Percentiles rank a stretch among this genome's conserved stretches.
phyloP scores from a whole-genome alignment of 2,888 invertebrate species.

The Ashinkailepas kermadecensis region DNA sequence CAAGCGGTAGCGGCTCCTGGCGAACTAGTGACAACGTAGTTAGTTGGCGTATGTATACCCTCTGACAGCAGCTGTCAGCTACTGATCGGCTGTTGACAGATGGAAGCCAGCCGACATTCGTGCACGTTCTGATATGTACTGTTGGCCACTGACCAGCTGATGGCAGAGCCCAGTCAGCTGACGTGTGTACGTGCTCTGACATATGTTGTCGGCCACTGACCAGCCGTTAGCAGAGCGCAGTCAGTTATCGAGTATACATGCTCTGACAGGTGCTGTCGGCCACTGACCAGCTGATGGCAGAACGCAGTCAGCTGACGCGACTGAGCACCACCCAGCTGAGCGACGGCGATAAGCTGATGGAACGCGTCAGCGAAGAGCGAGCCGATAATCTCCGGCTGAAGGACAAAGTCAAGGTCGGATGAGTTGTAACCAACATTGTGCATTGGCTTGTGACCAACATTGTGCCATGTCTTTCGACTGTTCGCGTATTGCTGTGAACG shows the following conservation, averaged over 20 bases:
- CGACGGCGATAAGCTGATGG: conserved; percentile 4
- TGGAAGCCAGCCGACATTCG: background rate
- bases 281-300: conserved; percentile 9
- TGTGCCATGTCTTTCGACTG: too few species aligned
- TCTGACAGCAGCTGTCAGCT: background rate
- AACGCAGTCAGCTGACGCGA: background rate
- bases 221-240: conserved; percentile 5
- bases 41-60: too few species aligned
- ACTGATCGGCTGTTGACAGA: background rate
- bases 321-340: background rate
- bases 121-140: background rate
- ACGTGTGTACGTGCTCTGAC: background rate
- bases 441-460: too few species aligned
- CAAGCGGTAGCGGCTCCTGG: too few species aligned
- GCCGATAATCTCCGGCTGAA: background rate
- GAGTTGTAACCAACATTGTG: too few species aligned
- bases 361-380: background rate
- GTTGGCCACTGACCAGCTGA: background rate
- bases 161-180: conserved; percentile 1
- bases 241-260: background rate
- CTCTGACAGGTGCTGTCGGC: background rate
- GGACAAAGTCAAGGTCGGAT: conserved; percentile 2
- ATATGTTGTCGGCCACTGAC: conserved; percentile 7
- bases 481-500: too few species aligned
- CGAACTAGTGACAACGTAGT: too few species aligned